Conservation (phyloP, 2,888 invertebrate species). For the Dryadula phaetusa region DNA sequence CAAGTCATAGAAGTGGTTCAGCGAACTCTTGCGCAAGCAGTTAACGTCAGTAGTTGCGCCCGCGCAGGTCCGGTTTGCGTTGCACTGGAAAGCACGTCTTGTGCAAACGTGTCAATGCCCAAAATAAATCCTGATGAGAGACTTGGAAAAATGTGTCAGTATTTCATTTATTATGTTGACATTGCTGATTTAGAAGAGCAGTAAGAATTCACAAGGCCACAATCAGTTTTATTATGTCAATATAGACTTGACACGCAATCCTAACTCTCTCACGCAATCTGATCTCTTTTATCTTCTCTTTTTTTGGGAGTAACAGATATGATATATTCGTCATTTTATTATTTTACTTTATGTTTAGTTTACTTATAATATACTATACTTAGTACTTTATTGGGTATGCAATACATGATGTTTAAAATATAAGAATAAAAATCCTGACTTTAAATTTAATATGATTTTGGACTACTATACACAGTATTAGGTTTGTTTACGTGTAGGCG, state of each 20-base stretch:
- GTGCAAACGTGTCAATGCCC: conserved; percentile 61
- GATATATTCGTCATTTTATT: too few species aligned
- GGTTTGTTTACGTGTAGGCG: conserved; percentile 7
- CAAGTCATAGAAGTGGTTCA: conserved; percentile 65
- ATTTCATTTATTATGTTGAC: conserved; percentile 9
- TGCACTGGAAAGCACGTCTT: conserved; percentile 75
- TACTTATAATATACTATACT: too few species aligned
- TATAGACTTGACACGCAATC: neutral
- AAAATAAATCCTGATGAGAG: conserved; percentile 49
- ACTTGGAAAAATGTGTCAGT: conserved; percentile 43
- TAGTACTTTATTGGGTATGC: too few species aligned
- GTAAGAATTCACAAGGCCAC: neutral
- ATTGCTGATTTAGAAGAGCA: neutral
- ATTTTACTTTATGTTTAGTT: too few species aligned
- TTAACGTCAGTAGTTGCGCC: conserved; percentile 49
- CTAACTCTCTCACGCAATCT: neutral
- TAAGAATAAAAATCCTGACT: too few species aligned
- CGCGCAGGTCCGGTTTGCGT: conserved; percentile 68
- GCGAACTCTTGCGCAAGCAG: conserved; percentile 76
- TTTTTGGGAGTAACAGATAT: too few species aligned
- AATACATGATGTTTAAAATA: too few species aligned
- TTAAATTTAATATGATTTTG: neutral
- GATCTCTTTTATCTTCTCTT: too few species aligned
- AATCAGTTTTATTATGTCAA: neutral
- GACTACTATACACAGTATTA: neutral